These are phyloP conservation scores for Reinhardtius hippoglossoides DNA, from an alignment of 2,113 vertebrate species.

Conservation along the genomic window DNA sequence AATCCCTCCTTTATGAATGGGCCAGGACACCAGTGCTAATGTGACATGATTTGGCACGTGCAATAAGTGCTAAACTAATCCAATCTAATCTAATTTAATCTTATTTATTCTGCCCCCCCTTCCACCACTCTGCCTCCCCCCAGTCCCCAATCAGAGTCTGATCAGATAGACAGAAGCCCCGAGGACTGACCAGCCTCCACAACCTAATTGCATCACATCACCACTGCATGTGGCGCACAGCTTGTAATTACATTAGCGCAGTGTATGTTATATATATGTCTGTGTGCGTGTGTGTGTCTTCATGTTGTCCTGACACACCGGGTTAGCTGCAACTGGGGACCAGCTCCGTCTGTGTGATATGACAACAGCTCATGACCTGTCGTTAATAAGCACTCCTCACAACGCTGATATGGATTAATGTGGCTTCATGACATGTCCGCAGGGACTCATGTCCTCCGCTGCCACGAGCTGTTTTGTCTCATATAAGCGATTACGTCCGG, in stretches of 20 bases:
- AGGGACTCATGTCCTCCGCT: constrained; percentile 38
- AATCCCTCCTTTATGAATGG: constrained; percentile 75
- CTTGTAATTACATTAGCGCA: constrained; percentile 74
- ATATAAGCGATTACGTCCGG: constrained; percentile 10
- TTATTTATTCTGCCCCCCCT: constrained; percentile 75
- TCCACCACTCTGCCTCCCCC: constrained; percentile 20
- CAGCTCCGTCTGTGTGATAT: constrained; percentile 29
- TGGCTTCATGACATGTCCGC: constrained; percentile 29
- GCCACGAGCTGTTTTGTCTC: constrained; percentile 20
- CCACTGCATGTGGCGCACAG: constrained; percentile 70
- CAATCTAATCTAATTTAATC: constrained; percentile 80
- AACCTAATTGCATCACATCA: constrained; percentile 80
- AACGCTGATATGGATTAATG: constrained; percentile 55
- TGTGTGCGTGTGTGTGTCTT: constrained; percentile 8
- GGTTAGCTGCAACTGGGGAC: constrained; percentile 25
- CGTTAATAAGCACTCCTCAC: constrained; percentile 52
- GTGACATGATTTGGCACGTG: constrained; percentile 83
- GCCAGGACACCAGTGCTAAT: constrained; percentile 78
- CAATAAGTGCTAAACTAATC: constrained; percentile 85
- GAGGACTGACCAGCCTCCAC: constrained; percentile 74
- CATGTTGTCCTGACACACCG: constrained; percentile 22
- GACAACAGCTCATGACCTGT: constrained; percentile 55
- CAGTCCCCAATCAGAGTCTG: constrained; percentile 70
- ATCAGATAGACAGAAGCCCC: constrained; percentile 78
- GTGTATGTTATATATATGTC: constrained; percentile 45